Conservation (phyloP, 2,888 invertebrate species). For the Dorcus hopei region DNA sequence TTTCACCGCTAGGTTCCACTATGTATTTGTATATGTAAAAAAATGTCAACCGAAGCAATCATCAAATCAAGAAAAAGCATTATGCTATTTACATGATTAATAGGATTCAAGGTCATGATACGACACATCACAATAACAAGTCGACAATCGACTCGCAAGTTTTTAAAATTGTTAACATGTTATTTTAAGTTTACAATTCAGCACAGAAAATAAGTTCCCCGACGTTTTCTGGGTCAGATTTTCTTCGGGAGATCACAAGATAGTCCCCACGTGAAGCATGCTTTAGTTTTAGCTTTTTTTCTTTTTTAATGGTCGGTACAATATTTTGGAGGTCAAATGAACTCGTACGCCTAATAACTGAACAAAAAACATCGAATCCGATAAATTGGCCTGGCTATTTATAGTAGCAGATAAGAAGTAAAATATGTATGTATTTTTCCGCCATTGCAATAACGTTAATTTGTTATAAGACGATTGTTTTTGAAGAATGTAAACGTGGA, state of each 20-base stretch:
- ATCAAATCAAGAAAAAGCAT: constrained; percentile 47
- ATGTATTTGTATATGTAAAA: constrained; percentile 40
- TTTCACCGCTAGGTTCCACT: constrained; percentile 51
- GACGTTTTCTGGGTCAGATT: too few relatives aligned
- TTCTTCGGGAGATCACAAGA: too few relatives aligned
- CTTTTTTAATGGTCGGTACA: constrained; percentile 1
- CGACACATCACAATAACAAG: constrained; percentile 1
- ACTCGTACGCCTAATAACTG: not conserved
- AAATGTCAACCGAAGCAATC: constrained; percentile 40
- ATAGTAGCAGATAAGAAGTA: not conserved
- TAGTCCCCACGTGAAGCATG: too few relatives aligned
- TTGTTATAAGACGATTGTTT: too few relatives aligned
- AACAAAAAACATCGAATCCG: not conserved
- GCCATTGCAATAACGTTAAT: too few relatives aligned
- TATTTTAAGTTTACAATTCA: too few relatives aligned
- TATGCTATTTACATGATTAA: constrained; percentile 46
- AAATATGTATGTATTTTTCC: not conserved
- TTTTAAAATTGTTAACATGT: too few relatives aligned
- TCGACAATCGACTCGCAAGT: too few relatives aligned
- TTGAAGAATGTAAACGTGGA: too few relatives aligned
- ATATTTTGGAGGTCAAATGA: constrained; percentile 7
- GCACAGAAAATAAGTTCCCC: too few relatives aligned
- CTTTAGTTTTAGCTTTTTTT: too few relatives aligned
- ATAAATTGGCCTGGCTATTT: not conserved
- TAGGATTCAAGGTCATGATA: constrained; percentile 18